Evolutionary conservation across 2,888 invertebrate species (phyloP).

Genomic region (Isotomurus palustris): DNA sequence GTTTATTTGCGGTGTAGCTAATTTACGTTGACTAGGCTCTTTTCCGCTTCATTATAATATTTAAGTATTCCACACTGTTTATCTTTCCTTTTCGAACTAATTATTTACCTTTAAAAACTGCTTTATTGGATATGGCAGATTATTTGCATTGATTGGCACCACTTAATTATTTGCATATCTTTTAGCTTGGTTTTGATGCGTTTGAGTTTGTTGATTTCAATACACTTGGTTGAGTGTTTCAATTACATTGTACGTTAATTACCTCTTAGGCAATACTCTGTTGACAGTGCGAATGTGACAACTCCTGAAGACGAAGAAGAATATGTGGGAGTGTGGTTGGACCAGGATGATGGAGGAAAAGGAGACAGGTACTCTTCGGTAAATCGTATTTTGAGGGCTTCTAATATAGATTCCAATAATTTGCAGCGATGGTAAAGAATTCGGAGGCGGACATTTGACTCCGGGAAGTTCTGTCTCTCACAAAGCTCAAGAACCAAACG

Average conservation of each 20-base stretch:
- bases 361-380: not conserved
- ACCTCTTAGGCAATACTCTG: conserved; percentile 37
- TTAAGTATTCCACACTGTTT: too few relatives aligned
- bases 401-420: not conserved
- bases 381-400: too few relatives aligned
- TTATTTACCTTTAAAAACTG: too few relatives aligned
- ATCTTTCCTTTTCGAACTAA: too few relatives aligned
- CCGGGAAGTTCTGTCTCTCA: conserved; percentile 42
- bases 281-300: conserved; percentile 39
- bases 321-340: conserved; percentile 44
- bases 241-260: not conserved
- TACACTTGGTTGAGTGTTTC: too few relatives aligned
- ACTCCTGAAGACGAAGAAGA: conserved; percentile 45
- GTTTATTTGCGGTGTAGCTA: too few relatives aligned
- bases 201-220: too few relatives aligned
- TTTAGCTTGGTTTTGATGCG: too few relatives aligned
- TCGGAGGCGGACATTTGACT: conserved; percentile 34
- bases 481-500: conserved; percentile 75
- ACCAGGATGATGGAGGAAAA: conserved; percentile 9
- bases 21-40: not conserved
- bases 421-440: conserved; percentile 17
- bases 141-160: too few relatives aligned
- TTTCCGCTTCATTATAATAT: not conserved
- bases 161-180: too few relatives aligned
- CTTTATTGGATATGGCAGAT: too few relatives aligned